Evolutionary conservation across 2,888 invertebrate species (phyloP).

Genomic region (Drosophila pegasa): DNA sequence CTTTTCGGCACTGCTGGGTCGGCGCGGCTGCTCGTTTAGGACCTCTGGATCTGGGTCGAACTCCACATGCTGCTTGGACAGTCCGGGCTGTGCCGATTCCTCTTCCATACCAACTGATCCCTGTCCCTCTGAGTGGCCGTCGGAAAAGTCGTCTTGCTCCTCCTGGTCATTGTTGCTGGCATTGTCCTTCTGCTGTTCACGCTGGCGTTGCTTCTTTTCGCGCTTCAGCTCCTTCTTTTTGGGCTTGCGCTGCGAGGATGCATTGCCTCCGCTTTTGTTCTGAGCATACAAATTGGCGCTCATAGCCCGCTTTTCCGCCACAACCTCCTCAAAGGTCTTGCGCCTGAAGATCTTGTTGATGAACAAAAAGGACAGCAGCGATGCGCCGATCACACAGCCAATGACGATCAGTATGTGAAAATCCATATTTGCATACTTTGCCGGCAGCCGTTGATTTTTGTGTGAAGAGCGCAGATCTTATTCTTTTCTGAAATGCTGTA

Average conservation of each 20-base stretch:
- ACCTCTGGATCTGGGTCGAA: constrained; percentile 83
- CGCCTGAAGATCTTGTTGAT: constrained; percentile 84
- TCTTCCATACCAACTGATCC: constrained; percentile 71
- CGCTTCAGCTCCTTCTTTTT: constrained; percentile 83
- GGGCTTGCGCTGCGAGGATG: constrained; percentile 71
- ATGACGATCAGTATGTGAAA: constrained; percentile 84
- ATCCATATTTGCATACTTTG: constrained; percentile 85
- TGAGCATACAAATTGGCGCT: constrained; percentile 84
- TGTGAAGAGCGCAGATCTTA: constrained; percentile 26
- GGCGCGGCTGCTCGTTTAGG: constrained; percentile 59
- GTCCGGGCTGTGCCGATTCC: constrained; percentile 65
- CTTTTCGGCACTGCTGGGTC: constrained; percentile 77
- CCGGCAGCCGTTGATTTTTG: constrained; percentile 22
- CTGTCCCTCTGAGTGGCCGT: constrained; percentile 79
- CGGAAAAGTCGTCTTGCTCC: constrained; percentile 76
- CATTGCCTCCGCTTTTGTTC: constrained; percentile 68
- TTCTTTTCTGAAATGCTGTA: constrained; percentile 33
- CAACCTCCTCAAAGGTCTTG: constrained; percentile 85
- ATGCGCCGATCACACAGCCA: constrained; percentile 84
- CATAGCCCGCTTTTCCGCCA: constrained; percentile 84
- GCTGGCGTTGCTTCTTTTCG: constrained; percentile 81
- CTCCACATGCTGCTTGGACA: constrained; percentile 83
- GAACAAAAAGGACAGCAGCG: constrained; percentile 83
- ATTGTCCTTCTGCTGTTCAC: constrained; percentile 77
- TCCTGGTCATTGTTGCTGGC: constrained; percentile 61